phyloP scores from a whole-genome alignment of 2,888 invertebrate genomes.

The Deilephila porcellus region DNA sequence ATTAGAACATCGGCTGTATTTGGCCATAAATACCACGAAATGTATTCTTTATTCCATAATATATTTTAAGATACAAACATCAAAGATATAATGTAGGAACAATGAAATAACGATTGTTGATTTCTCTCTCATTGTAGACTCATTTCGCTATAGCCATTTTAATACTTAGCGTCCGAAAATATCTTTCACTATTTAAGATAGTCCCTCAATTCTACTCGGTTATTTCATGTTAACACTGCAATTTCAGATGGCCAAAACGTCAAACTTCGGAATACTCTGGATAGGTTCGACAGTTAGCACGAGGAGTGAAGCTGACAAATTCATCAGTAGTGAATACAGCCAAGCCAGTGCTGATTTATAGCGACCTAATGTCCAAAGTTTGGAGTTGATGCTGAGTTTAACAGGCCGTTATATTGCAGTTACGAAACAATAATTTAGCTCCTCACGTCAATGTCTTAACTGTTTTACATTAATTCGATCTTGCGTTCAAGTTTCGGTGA shows the following conservation, averaged over 20 bases:
- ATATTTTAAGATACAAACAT: not conserved
- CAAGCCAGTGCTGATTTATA: constrained; percentile 44
- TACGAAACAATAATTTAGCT: constrained; percentile 57
- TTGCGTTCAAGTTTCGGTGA: not conserved
- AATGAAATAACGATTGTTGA: too few relatives aligned
- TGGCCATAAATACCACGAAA: too few relatives aligned
- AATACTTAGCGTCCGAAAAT: not conserved
- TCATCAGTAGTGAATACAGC: constrained; percentile 32
- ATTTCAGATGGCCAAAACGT: not conserved
- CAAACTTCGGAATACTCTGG: constrained; percentile 4
- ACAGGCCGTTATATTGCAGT: constrained; percentile 58
- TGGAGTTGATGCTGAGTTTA: constrained; percentile 47
- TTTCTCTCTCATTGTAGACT: too few relatives aligned
- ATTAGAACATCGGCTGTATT: too few relatives aligned
- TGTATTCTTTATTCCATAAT: too few relatives aligned
- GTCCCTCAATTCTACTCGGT: not conserved
- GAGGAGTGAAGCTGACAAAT: constrained; percentile 25
- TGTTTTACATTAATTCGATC: constrained; percentile 42
- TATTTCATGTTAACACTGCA: not conserved
- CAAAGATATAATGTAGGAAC: too few relatives aligned
- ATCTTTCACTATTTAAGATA: not conserved
- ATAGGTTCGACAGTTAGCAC: constrained; percentile 16
- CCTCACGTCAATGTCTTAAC: constrained; percentile 42
- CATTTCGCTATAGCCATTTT: too few relatives aligned
- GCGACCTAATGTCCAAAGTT: constrained; percentile 62